Conservation (phyloP, 1,140 invertebrate genomes). For the Belonocnema kinseyi region DNA sequence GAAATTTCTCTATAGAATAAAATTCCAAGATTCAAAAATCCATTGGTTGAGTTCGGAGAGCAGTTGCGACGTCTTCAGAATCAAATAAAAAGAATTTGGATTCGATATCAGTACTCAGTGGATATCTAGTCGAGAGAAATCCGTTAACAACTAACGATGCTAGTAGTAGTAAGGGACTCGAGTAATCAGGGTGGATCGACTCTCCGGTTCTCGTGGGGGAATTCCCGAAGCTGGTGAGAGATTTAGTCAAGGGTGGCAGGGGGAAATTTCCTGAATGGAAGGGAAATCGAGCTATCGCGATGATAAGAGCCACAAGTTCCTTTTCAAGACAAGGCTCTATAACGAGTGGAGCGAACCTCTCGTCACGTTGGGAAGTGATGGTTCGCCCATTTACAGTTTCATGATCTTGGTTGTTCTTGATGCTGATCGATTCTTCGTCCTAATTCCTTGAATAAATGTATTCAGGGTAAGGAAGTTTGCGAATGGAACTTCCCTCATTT, state of each 20-base stretch:
- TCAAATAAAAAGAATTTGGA: background rate
- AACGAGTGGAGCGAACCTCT: constrained; percentile 68
- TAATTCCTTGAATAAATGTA: constrained; percentile 24
- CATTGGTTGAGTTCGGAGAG: background rate
- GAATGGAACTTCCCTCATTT: background rate
- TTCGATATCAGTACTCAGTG: constrained; percentile 11
- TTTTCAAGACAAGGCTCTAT: constrained; percentile 69
- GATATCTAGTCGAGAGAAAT: constrained; percentile 14
- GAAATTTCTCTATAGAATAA: background rate
- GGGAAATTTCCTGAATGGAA: constrained; percentile 15
- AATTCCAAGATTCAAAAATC: background rate
- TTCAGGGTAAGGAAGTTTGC: background rate
- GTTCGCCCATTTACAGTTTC: constrained; percentile 25
- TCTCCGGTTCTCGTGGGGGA: constrained; percentile 45
- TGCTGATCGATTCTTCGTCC: constrained; percentile 11
- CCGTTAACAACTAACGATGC: constrained; percentile 60
- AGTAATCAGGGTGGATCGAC: constrained; percentile 62
- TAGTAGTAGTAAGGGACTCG: constrained; percentile 48
- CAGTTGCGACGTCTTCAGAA: background rate
- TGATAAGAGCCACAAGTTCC: constrained; percentile 58
- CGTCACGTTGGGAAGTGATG: constrained; percentile 64
- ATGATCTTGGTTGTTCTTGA: constrained; percentile 8
- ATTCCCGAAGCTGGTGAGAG: constrained; percentile 38
- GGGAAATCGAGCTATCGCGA: constrained; percentile 49
- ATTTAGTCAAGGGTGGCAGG: background rate